Evolutionary conservation across 2,113 vertebrate species (phyloP), one percentile per base, ranked within the genome.

Genomic region (Nannobrachium achirus): DNA sequence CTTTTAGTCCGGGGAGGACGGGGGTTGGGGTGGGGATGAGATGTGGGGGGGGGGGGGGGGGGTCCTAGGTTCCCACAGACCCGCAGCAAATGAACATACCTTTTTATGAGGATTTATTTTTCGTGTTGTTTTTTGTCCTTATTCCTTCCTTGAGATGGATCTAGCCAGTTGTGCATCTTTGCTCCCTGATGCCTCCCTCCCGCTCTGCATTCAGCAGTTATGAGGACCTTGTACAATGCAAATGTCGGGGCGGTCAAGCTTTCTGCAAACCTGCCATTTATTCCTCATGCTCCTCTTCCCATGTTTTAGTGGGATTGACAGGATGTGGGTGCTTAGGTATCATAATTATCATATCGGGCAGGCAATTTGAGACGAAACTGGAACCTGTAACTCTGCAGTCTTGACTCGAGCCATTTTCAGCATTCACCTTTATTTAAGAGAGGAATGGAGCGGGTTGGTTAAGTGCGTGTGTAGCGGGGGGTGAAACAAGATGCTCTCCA

Each of bases 311-410:
- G 81, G 25, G 79, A 80, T 58, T 84, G 85, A 84, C 82, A 85
- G 79, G 81, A 81, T 83, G 78, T 71, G 80, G 82, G 44, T 72
- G 82, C 85, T 88, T 84, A 66, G 83, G 80, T 88, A 84, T 91
- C 86, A 89, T 89, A 91, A 85, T 91, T 91, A 87, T 93, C 83
- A 89, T 88, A 89, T 90, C 88, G 77, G 86, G 63, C 50, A 25
- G 52, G 86, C 63, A 73, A 89, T 82, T 80, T 64, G 85, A 91
- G 86, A 74, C 2, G 83, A 77, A 88, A 90, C 76, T 41, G 51
- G 80, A 91, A 56, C 78, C 72, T 60, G n/a, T 19, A 73, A 72
- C 78, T 75, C 71, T 65, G 76, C 62, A 63, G 73, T 80, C 73
- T 74, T 75, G 84, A 85, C 82, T 78, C 79, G 3, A 76, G 76